Percentiles rank a stretch among this genome's conserved stretches.
Conservation (phyloP, 2,797 vertebrate species). For the Fistularia tabacaria region DNA sequence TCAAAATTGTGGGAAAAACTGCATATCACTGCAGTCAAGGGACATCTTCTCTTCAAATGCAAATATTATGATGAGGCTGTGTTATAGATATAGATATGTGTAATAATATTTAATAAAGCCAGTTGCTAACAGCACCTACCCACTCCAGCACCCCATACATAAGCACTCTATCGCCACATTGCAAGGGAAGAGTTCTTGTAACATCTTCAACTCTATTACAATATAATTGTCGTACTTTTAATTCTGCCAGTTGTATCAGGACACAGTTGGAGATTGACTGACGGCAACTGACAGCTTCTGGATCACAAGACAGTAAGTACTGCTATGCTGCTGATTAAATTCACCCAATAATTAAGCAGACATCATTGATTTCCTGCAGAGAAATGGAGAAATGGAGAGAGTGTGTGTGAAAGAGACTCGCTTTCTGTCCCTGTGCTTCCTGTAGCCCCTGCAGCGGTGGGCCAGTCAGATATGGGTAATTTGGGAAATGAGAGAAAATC, state of each 20-base stretch:
- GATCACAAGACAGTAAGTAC: slow-evolving; percentile 75
- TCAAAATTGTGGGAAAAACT: too few relatives aligned
- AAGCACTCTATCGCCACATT: too few relatives aligned
- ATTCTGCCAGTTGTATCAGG: slow-evolving; percentile 53
- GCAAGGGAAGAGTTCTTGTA: too few relatives aligned
- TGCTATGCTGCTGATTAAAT: slow-evolving; percentile 76
- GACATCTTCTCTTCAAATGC: too few relatives aligned
- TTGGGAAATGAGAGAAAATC: slow-evolving; percentile 76
- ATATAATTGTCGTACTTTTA: slow-evolving; percentile 54
- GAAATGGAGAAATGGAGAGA: slow-evolving; percentile 56
- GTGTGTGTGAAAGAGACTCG: slow-evolving; percentile 16
- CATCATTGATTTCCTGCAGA: slow-evolving; percentile 78
- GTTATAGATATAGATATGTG: too few relatives aligned
- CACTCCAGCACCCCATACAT: too few relatives aligned
- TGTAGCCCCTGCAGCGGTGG: slow-evolving; percentile 72
- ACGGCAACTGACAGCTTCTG: slow-evolving; percentile 68
- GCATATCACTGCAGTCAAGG: too few relatives aligned
- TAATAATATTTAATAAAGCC: too few relatives aligned
- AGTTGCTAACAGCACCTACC: too few relatives aligned
- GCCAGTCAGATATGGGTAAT: slow-evolving; percentile 78
- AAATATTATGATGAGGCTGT: too few relatives aligned
- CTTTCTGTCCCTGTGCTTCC: slow-evolving; percentile 50
- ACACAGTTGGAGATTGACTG: slow-evolving; percentile 57
- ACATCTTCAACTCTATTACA: slow-evolving; percentile 3
- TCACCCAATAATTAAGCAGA: slow-evolving; percentile 81